Evolutionary conservation across 2,113 vertebrate species (phyloP).

Genomic region (Accipiter virgatus): DNA sequence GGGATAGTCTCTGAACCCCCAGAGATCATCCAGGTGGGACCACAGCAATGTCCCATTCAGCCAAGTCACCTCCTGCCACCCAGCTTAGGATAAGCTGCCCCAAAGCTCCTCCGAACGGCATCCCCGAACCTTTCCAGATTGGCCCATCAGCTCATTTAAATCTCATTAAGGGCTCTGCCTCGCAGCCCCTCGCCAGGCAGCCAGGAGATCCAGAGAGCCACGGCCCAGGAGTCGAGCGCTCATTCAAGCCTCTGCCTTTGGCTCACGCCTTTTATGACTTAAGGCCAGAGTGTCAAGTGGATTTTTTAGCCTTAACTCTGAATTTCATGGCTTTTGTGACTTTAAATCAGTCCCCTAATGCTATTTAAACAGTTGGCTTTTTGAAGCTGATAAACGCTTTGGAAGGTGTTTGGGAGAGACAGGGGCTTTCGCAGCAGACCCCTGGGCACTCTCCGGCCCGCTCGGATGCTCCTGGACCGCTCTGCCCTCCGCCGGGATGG

Average conservation of each 20-base stretch:
- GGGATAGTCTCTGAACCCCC: not conserved
- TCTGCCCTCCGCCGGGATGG: fast-evolving
- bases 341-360: slow-evolving; percentile 4
- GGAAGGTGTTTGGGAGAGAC: not conserved
- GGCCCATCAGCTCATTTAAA: not conserved
- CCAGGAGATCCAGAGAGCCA: not conserved
- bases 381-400: not conserved
- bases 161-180: not conserved
- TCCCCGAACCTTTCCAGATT: fast-evolving
- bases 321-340: slow-evolving; percentile 60
- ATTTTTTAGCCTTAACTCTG: slow-evolving; percentile 37
- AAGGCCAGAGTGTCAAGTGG: not conserved
- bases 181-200: not conserved
- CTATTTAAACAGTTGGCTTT: not conserved
- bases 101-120: fast-evolving
- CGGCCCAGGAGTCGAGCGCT: not conserved
- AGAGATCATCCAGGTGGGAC: not conserved
- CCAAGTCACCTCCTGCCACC: not conserved
- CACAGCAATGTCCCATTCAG: fast-evolving
- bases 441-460: not conserved
- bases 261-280: not conserved
- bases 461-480: not conserved
- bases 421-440: not conserved
- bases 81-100: not conserved
- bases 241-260: not conserved